A percentile compares a stretch with the other conserved stretches of the same genome.
Evolutionary conservation across 2,797 vertebrate genomes (phyloP).

Genomic region (Zenarchopterus dispar): DNA sequence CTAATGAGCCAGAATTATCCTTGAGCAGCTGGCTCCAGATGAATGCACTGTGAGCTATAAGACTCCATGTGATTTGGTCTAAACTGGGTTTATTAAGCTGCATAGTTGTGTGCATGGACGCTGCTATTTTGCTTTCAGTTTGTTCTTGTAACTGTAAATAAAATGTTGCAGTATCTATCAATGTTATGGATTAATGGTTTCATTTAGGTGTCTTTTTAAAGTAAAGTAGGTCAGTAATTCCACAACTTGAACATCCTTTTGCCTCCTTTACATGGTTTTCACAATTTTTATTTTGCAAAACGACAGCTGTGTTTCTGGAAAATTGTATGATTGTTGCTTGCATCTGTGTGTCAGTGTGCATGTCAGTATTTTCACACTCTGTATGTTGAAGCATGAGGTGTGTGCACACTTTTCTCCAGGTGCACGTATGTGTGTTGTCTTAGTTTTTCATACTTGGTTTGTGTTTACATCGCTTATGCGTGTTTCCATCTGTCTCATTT

Average conservation of each 20-base stretch:
- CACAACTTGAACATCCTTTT: conserved; percentile 19
- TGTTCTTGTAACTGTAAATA: conserved; percentile 21
- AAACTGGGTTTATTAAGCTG: conserved; percentile 32
- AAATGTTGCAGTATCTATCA: conserved; percentile 22
- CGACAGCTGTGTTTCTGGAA: background rate
- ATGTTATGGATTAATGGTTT: conserved; percentile 22
- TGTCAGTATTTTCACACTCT: conserved; percentile 14
- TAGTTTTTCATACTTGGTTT: conserved; percentile 4
- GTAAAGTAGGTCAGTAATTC: conserved; percentile 8
- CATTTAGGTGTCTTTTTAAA: conserved; percentile 16
- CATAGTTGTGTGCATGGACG: conserved; percentile 32
- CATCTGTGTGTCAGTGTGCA: background rate
- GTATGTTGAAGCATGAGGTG: background rate
- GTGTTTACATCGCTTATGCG: conserved; percentile 11
- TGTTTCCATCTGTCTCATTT: conserved; percentile 46
- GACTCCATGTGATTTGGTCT: no score
- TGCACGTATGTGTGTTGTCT: conserved; percentile 29
- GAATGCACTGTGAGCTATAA: no score
- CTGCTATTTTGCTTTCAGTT: conserved; percentile 6
- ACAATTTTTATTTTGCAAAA: background rate
- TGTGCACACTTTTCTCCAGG: background rate
- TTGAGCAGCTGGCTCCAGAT: no score
- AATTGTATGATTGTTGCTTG: background rate
- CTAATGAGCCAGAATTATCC: no score
- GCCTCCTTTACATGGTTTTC: background rate